Conservation (phyloP, 2,797 vertebrate genomes). For the Periparus ater region DNA sequence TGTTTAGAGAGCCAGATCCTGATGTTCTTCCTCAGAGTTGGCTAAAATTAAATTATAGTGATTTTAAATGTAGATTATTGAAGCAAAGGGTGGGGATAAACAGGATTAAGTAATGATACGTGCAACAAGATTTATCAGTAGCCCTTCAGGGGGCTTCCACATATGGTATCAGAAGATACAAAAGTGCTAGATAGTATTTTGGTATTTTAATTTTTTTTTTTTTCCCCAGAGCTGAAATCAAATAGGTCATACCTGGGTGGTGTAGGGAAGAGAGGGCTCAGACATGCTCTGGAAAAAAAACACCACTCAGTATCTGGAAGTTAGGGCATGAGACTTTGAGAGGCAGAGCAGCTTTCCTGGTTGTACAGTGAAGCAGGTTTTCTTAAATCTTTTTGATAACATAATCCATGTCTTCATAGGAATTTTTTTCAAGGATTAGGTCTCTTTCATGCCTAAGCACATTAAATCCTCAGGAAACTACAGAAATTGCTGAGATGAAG, state of each 20-base stretch:
- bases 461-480: constrained; percentile 34
- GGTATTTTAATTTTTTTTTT: not conserved
- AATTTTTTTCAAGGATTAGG: constrained; percentile 11
- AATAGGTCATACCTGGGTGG: not conserved
- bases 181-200: not conserved
- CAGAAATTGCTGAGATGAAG: not conserved
- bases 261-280: not conserved
- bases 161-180: not conserved
- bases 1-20: not conserved
- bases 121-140: not conserved
- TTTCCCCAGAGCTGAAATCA: not conserved
- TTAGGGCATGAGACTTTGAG: not conserved
- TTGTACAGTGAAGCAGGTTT: not conserved
- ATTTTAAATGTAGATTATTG: not conserved
- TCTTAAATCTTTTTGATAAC: constrained; percentile 41
- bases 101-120: not conserved
- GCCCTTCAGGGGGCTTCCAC: not conserved
- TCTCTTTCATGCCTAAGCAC: constrained; percentile 26
- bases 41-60: not conserved
- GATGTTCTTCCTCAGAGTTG: not conserved
- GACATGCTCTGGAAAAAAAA: not conserved
- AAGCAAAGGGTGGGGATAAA: not conserved
- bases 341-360: not conserved
- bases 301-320: not conserved
- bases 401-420: constrained; percentile 32